Evolutionary conservation across 2,797 vertebrate genomes (phyloP), one percentile per base, ranked within the genome.

Genomic region (Sebastes flavidus): DNA sequence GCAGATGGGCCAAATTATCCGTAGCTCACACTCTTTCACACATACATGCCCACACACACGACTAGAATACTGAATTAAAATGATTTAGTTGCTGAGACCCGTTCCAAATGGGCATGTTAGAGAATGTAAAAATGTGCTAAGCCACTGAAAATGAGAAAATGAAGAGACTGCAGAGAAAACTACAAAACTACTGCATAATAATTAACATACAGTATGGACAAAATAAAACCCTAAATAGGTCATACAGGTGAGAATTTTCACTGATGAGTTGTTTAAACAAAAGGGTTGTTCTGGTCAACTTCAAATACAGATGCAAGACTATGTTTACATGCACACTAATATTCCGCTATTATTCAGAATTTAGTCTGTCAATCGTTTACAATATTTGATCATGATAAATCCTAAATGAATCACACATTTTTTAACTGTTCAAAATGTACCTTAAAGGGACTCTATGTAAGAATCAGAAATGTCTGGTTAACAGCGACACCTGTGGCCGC

Each of bases 1-100:
- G 65, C 75, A 91, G 78, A 90, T 86, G 79, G 74, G 54, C 63
- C 69, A 75, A 83, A 83, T 82, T 65, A 76, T n/a, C 71, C 65
- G 42, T 27, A 49, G 70, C 77, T 70, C 49, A n/a, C 25, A 61
- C 14, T 56, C 25, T 56, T 8, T 65, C 34, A 16, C 32, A 24
- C 65, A 79, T 66, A 72, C 42, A 72, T 4, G 25, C 70, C 16
- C 6, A 29, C 16, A 14, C 59, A 65, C 55, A 58, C 65, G 18
- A 7, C 38, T 16, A 30, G 10, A 58, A 62, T 25, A 22, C 4
- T 3, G 22, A 27, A 27, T 25, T 24, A 2, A 58, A 54, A 34
- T 16, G 0, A 55, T 54, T 49, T 56, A 59, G 46, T 65, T 46
- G 16, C 42, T 34, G 5, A 49, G 20, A 65, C 1, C 16, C 4